Conservation (phyloP, 2,113 vertebrate genomes). For the Panthera leo region DNA sequence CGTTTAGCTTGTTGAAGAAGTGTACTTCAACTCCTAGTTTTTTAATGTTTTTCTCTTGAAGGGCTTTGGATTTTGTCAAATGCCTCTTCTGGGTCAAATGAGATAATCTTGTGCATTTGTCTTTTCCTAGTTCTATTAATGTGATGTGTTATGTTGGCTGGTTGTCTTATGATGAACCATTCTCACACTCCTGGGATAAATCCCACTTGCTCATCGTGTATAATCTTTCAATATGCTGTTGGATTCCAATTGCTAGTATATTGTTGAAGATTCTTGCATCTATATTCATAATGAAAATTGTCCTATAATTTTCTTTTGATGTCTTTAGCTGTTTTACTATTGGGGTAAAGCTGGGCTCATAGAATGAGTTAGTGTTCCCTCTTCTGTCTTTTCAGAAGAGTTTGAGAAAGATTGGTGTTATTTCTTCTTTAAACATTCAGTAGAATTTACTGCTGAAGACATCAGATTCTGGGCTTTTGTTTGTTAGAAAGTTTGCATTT, state of each 20-base stretch:
- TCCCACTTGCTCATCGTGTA: background rate
- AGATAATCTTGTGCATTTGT: background rate
- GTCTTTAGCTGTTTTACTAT: background rate
- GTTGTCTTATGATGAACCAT: background rate
- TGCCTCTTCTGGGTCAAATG: background rate
- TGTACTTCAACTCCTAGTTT: background rate
- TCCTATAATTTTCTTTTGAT: background rate
- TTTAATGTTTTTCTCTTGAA: background rate
- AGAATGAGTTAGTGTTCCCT: background rate
- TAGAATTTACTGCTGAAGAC: background rate
- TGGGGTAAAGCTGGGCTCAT: background rate
- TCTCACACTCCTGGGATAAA: background rate
- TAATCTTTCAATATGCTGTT: background rate
- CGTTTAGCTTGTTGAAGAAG: background rate
- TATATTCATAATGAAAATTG: background rate
- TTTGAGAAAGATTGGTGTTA: background rate
- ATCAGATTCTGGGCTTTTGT: background rate
- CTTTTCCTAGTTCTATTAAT: background rate
- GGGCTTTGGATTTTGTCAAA: background rate
- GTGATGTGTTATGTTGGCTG: background rate
- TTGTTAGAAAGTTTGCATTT: background rate
- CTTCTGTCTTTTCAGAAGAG: background rate
- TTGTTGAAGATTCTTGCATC: background rate
- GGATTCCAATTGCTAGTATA: background rate
- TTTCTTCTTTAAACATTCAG: background rate